Evolutionary conservation across 2,888 invertebrate genomes (phyloP), one percentile per base, ranked within the genome.

Genomic region (Drosophila neutralis): DNA sequence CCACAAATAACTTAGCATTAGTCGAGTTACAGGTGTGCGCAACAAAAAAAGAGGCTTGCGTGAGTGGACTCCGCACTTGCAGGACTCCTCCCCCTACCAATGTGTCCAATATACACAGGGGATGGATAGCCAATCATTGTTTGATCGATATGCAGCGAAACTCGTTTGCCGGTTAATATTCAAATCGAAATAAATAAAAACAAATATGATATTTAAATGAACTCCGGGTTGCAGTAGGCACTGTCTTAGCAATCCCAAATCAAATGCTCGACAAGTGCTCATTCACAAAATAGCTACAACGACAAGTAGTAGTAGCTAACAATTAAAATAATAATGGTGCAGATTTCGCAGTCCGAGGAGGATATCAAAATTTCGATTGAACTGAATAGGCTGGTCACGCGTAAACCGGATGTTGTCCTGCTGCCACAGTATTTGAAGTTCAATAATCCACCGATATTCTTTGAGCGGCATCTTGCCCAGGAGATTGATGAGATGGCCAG

Each of bases 371-470:
- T 93, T 61, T 87, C 89, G 4, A 92, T 93, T 69, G 92, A 92
- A 67, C 76, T 93, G 8, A 93, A 92, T 73, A 90, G 92, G 36
- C 69, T 92, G 71, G 87, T 91, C 21, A 91, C 88, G 54, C 90
- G 87, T 24, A 92, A 90, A 35, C 93, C 93, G 69, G 93, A 92
- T 67, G 91, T 93, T 61, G 91, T 93, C 2, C 77, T 93, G 4
- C 69, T 93, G 40, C 91, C 93, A 10, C 86, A 83, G 51, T 93
- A 93, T 73, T 73, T 93, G 0, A 93, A 93, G 66, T 93, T 93
- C 51, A 93, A 93, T 66, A 92, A 91, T 88, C 93, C 93, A 13
- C 93, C 93, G 4, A 92, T 92, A 70, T 93, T 93, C 63, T 93
- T 93, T 64, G 93, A 93, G 67, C 91, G 92, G 0, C 93, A 93